Percentiles rank a stretch among this genome's conserved stretches.
Conservation (phyloP, 2,113 vertebrate genomes). For the Setophaga petechia region DNA sequence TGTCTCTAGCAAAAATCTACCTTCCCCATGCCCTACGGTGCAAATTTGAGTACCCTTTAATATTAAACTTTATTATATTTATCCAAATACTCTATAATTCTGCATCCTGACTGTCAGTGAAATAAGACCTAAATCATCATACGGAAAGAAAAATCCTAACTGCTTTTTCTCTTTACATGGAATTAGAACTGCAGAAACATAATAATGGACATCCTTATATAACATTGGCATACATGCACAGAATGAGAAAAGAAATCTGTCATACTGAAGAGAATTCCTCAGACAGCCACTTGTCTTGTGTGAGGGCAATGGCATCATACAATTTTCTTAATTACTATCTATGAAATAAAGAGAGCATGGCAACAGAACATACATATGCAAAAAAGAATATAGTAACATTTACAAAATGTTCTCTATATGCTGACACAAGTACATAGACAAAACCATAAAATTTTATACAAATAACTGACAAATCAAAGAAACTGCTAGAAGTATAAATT, state of each 20-base stretch:
- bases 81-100: background rate
- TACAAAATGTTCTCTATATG: background rate
- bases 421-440: background rate
- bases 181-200: background rate
- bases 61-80: background rate
- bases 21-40: accelerated
- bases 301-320: background rate
- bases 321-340: conserved; percentile 11
- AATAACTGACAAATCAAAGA: conserved; percentile 36
- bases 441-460: background rate
- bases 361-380: background rate
- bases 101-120: background rate
- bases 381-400: background rate
- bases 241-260: background rate
- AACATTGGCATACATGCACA: background rate
- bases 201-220: background rate
- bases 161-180: background rate
- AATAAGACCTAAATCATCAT: background rate
- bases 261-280: background rate
- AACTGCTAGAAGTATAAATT: conserved; percentile 29
- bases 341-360: background rate
- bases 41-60: background rate
- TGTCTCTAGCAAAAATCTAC: background rate
- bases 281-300: background rate
- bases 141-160: background rate